Evolutionary conservation across 35 echinoderm and acorn worm genomes (phyloP), one percentile per base, ranked within the genome.

Genomic region (Apostichopus parvimensis): DNA sequence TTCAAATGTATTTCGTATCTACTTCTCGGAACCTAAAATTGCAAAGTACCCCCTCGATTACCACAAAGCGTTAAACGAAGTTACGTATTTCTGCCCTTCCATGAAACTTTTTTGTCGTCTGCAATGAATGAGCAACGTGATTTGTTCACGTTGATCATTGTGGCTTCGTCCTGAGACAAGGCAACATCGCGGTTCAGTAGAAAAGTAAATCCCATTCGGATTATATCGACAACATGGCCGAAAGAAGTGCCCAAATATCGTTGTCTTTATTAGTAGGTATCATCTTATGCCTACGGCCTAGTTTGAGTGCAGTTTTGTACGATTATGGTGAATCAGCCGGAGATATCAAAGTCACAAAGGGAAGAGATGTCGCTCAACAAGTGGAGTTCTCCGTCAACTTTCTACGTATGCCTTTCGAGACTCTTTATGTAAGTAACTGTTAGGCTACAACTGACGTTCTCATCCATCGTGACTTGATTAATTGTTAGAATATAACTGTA

Each of bases 321-420:
- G 85, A 87, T 87, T 87, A 61, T 87, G 85, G 85, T 45, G 85
- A 87, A 66, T 6, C 54, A 61, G 55, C 25, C 6, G 85, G 85
- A 61, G 85, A 87, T 52, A 28, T 8, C 5, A 87, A 87, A 64
- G 85, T 87, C 66, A 20, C 17, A 23, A 87, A 87, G n/a, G 85
- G 86, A 88, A 60, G 62, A 60, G 86, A 88, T 54, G 61, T 88
- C 24, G 62, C 86, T n/a, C 86, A 88, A 66, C 57, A 60, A 88
- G 86, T 88, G 24, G 86, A 88, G 62, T 88, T 88, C 62, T 54
- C 21, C 9, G 86, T 88, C 4, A 88, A 88, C 86, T 88, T 88
- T 54, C 68, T 88, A 52, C 86, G 86, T 26, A 88, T 88, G 86
- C 86, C 86, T 64, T 88, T 88, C 64, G 86, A 88, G 15, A 88